A percentile compares a stretch with the other conserved stretches of the same genome.
Evolutionary conservation across 2,888 invertebrate species (phyloP).

Genomic region (Drosophila antonietae): DNA sequence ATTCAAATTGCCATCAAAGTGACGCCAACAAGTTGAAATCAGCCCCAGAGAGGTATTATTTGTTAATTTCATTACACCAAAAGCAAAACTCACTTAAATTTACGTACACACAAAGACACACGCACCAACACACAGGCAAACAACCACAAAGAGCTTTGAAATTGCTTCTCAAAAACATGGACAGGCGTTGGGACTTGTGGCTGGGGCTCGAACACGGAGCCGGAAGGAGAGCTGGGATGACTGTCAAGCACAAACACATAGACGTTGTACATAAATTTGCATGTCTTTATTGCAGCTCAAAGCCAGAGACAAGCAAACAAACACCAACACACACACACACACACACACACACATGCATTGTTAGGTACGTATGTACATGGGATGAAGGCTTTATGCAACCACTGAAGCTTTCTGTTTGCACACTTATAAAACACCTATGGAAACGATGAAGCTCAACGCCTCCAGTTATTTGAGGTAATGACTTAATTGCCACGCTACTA

Average conservation of each 20-base stretch:
- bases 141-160: constrained; percentile 56
- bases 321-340: constrained; percentile 11
- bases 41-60: constrained; percentile 66
- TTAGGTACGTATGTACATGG: constrained; percentile 17
- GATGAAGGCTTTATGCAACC: constrained; percentile 57
- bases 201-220: neutral
- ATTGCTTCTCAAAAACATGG: constrained; percentile 74
- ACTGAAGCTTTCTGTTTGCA: constrained; percentile 71
- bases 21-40: constrained; percentile 51
- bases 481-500: constrained; percentile 71
- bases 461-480: constrained; percentile 73
- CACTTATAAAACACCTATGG: constrained; percentile 76
- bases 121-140: constrained; percentile 6
- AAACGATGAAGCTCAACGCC: constrained; percentile 36
- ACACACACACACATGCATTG: constrained; percentile 7
- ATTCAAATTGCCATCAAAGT: constrained; percentile 77
- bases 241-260: constrained; percentile 32
- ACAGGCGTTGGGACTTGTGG: neutral
- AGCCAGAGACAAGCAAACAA: constrained; percentile 52
- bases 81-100: constrained; percentile 23
- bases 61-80: constrained; percentile 75
- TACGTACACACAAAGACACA: constrained; percentile 13
- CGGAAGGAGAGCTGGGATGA: constrained; percentile 1
- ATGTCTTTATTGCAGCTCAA: constrained; percentile 78
- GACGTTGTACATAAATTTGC: constrained; percentile 70